Conservation (phyloP, 2,888 invertebrate genomes). For the Bellardia bayeri region DNA sequence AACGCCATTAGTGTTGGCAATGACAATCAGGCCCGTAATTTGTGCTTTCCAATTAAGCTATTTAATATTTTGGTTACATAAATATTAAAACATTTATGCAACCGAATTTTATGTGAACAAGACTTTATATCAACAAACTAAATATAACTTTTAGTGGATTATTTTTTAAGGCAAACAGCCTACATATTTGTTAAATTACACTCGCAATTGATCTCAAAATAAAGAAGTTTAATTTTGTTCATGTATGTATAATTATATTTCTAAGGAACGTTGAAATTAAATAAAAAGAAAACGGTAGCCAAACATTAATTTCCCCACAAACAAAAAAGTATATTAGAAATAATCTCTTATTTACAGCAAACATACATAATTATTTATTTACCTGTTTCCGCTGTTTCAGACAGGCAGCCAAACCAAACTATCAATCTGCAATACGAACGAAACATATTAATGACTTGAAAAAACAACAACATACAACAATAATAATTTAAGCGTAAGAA, state of each 20-base stretch:
- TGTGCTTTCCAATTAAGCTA: too few species aligned
- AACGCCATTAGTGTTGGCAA: too few species aligned
- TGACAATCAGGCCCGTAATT: too few species aligned
- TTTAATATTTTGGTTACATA: too few species aligned
- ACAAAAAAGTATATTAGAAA: slow-evolving; percentile 4
- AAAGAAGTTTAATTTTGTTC: neutral
- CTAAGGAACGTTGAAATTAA: neutral
- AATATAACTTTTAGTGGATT: too few species aligned
- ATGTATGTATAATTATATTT: neutral
- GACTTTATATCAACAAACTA: too few species aligned
- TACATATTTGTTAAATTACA: too few species aligned
- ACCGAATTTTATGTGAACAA: too few species aligned
- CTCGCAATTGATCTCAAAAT: too few species aligned
- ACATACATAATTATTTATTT: slow-evolving; percentile 35
- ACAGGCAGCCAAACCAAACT: neutral
- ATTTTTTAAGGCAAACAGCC: too few species aligned
- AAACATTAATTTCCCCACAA: neutral
- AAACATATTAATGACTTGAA: slow-evolving; percentile 20
- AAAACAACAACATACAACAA: slow-evolving; percentile 24
- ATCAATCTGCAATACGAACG: neutral
- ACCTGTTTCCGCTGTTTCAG: slow-evolving; percentile 15
- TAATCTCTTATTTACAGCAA: slow-evolving; percentile 45
- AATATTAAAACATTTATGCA: too few species aligned
- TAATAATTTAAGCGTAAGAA: slow-evolving; percentile 7
- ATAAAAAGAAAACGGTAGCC: neutral